Evolutionary conservation across 2,797 vertebrate species (phyloP).

Genomic region (Xerus rutilus): DNA sequence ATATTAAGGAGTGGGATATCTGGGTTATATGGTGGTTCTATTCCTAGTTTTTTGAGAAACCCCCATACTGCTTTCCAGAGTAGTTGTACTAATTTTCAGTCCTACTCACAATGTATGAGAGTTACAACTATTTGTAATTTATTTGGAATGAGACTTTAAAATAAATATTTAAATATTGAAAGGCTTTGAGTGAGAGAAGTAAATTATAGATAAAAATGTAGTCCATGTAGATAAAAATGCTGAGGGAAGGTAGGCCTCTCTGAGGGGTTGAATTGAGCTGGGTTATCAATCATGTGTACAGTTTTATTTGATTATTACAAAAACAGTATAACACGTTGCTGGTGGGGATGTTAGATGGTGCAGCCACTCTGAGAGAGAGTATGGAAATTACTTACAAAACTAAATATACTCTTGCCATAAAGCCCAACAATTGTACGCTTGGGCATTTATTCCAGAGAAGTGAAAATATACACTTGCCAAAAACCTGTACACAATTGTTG

Average conservation of each 20-base stretch:
- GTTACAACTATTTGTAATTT: background rate
- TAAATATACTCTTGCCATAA: conserved; percentile 28
- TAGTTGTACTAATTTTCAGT: too few relatives aligned
- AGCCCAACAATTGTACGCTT: background rate
- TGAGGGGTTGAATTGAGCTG: background rate
- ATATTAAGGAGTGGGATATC: too few relatives aligned
- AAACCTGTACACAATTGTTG: background rate
- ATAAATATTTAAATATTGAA: conserved; percentile 10
- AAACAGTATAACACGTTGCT: background rate
- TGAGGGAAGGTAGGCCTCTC: background rate
- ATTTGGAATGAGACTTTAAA: background rate
- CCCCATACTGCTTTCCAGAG: too few relatives aligned
- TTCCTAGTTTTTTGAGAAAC: too few relatives aligned
- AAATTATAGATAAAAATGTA: conserved; percentile 3
- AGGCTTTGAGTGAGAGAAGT: background rate
- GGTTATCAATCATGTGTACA: background rate
- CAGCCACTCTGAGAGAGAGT: background rate
- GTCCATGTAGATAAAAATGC: background rate
- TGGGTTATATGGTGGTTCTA: too few relatives aligned
- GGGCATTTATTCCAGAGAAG: conserved; percentile 49
- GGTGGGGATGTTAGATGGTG: background rate
- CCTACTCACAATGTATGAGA: too few relatives aligned
- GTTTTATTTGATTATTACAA: conserved; percentile 32
- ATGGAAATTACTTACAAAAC: background rate
- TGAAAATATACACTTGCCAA: background rate